Conservation (phyloP, 2,113 vertebrate species). For the Pachycephala philippinensis region DNA sequence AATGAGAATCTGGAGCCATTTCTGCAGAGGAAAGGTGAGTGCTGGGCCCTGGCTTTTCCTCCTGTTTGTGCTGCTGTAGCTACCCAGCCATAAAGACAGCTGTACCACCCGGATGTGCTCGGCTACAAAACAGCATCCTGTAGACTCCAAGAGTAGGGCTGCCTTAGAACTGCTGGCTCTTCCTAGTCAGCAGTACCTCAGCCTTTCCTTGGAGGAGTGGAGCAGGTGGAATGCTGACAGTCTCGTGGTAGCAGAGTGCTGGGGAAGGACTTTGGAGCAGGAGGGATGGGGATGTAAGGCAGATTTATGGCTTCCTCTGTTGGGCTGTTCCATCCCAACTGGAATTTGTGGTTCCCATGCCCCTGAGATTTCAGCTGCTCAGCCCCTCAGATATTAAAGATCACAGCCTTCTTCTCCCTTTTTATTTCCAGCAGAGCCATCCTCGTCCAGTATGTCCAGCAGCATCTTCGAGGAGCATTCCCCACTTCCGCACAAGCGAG, state of each 20-base stretch:
- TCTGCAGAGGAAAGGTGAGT: conserved; percentile 77
- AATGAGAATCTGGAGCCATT: conserved; percentile 77
- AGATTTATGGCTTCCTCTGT: neutral
- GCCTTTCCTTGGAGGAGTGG: neutral
- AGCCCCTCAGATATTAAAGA: neutral
- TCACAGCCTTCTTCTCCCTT: neutral
- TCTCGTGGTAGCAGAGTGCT: neutral
- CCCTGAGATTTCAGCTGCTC: neutral
- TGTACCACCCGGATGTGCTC: neutral
- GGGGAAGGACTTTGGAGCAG: neutral
- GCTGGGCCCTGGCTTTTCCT: neutral
- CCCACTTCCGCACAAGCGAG: conserved; percentile 53
- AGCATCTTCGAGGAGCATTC: conserved; percentile 72
- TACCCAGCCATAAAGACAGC: neutral
- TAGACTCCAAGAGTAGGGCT: neutral
- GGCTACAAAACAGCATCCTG: fast-evolving
- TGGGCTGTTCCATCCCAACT: neutral
- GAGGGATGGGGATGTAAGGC: neutral
- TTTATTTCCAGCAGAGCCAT: neutral
- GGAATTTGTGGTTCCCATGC: neutral
- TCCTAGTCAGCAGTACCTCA: neutral
- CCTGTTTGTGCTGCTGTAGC: neutral
- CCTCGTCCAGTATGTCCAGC: conserved; percentile 8
- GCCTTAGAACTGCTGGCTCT: neutral
- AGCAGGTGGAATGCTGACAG: neutral